These are phyloP conservation scores for Nomada goodeniana DNA, from an alignment of 2,888 invertebrate genomes.

Conservation along the genomic window DNA sequence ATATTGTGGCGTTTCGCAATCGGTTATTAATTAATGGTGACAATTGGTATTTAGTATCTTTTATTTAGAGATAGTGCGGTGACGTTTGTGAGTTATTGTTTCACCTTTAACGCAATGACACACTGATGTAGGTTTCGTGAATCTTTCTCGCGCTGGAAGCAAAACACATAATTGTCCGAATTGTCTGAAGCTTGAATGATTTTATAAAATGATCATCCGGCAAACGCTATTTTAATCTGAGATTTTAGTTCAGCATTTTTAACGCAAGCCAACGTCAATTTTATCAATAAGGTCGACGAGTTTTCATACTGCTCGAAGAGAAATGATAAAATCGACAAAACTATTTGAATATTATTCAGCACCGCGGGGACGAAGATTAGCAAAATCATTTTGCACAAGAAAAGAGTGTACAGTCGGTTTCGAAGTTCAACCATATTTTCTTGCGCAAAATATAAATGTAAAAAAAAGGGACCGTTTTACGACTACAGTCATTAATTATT, in stretches of 20 bases:
- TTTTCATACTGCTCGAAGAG: too few relatives aligned
- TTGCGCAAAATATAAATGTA: not conserved
- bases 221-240: too few relatives aligned
- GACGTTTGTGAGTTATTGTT: not conserved
- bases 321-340: too few relatives aligned
- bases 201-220: not conserved
- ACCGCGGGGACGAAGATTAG: too few relatives aligned
- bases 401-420: not conserved
- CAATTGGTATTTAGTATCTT: not conserved
- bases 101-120: not conserved
- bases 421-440: not conserved
- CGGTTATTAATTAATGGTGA: not conserved
- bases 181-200: not conserved
- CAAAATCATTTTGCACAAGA: not conserved
- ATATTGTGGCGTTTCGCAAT: not conserved
- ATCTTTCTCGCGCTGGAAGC: not conserved
- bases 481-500: not conserved
- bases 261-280: too few relatives aligned
- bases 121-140: not conserved
- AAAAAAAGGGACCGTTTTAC: not conserved
- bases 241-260: too few relatives aligned
- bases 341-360: too few relatives aligned
- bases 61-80: not conserved
- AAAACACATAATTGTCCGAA: not conserved
- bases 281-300: too few relatives aligned